Evolutionary conservation across 2,113 vertebrate species (phyloP), one percentile per base, ranked within the genome.

Genomic region (Carettochelys insculpta): DNA sequence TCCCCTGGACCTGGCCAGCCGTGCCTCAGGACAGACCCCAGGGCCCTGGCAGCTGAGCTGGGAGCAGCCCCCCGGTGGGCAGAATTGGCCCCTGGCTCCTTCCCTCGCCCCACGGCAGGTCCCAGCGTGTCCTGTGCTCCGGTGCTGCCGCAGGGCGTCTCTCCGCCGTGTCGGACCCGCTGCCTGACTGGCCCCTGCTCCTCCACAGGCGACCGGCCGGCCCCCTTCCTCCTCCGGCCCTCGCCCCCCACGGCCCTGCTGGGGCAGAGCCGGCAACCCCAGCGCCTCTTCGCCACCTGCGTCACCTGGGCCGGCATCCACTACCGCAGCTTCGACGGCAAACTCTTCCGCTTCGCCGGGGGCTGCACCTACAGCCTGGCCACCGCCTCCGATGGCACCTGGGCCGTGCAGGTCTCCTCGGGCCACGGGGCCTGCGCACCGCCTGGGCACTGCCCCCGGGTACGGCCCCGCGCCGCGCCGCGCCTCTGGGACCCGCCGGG

Each of bases 311-410:
- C 98, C 0, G 98, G 98, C n/a, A 97, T 98, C 38, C 98, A 98
- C 56, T 99, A 98, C 93, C 98, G 98, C 56, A 98, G 98, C 75
- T 99, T 99, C 38, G 99, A 99, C 0, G 98, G 98, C 52, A 97
- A 88, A 52, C 99, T 99, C 95, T 99, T 98, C 87, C 97, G 97
- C 94, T 98, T 99, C 95, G 87, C 97, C 52, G 98, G 99, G 16
- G 91, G 22, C 91, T 99, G 99, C 93, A 96, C 97, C 7, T 99
- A 99, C 93, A 94, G 98, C 92, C 94, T 99, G 97, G 98, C 98
- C 0, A 96, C 98, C 0, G 97, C 98, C 9, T 87, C 93, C 0
- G 99, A 99, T 0, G 98, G 98, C 86, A 98, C 97, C 75, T 99
- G 99, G 99, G 97, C 98, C 0, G 34, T 99, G 19, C 96, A 98